Percentiles rank a stretch among this genome's conserved stretches.
phyloP scores from a whole-genome alignment of 2,797 vertebrate genomes.

The Pangasius macronema region DNA sequence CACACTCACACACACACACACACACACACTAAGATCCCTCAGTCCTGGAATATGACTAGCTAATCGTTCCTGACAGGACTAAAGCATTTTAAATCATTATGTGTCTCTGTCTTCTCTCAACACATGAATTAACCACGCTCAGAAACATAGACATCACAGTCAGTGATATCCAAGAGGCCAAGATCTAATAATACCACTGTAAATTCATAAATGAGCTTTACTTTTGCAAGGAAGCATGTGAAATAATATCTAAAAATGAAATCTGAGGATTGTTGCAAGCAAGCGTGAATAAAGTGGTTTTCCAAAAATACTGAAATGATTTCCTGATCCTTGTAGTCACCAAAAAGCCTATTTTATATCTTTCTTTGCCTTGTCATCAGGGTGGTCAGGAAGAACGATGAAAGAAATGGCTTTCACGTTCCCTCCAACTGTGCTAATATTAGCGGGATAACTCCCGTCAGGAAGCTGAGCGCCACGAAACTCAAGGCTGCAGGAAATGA shows the following conservation, averaged over 20 bases:
- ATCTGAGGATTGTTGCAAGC: background rate
- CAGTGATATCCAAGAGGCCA: background rate
- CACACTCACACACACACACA: background rate
- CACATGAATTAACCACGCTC: background rate
- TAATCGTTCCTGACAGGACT: slow-evolving; percentile 37
- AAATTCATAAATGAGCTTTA: background rate
- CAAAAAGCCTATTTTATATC: slow-evolving; percentile 21
- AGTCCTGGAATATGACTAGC: slow-evolving; percentile 35
- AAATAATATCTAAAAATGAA: slow-evolving; percentile 10
- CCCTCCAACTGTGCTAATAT: slow-evolving; percentile 52
- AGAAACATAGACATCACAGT: background rate
- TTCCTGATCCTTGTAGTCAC: background rate
- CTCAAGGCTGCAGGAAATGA: slow-evolving; percentile 61
- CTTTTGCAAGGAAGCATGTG: background rate
- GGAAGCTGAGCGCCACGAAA: slow-evolving; percentile 58
- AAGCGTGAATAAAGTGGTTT: background rate
- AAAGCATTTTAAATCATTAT: slow-evolving; percentile 37
- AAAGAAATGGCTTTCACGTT: slow-evolving; percentile 36
- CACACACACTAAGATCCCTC: background rate
- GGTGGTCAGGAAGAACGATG: slow-evolving; percentile 47
- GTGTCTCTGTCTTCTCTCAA: slow-evolving; percentile 29
- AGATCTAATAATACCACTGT: slow-evolving; percentile 2
- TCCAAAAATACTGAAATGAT: slow-evolving; percentile 3
- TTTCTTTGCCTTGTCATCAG: slow-evolving; percentile 39
- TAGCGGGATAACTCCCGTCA: slow-evolving; percentile 48